Base-by-base conservation (phyloP, 2,797 vertebrate species). In the Morus bassanus region DNA sequence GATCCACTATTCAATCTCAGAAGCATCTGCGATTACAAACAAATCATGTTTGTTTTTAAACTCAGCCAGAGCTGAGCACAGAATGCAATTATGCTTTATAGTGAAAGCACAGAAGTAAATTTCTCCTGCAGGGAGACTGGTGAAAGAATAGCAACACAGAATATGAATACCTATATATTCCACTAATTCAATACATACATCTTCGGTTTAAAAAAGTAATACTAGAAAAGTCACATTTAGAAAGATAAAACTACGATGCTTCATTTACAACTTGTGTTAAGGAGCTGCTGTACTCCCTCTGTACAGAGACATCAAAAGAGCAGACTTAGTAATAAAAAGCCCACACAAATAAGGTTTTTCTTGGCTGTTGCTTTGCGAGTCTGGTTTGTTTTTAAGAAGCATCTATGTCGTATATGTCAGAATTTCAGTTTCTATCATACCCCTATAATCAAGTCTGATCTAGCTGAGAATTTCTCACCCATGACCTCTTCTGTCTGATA, bases 401-500 rank as follows among this genome's bases (percentile, higher is more conserved):
- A 13, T 23, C 35, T 85, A 64, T n/a, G 33, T 22, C 11, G 1
- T 33, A 16, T 27, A 77, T 80, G 92, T 79, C 93, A 89, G 86
- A 89, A 94, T 85, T 91, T 89, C 35, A 31, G 23, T 48, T 75
- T 92, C 92, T 37, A 37, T 87, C 80, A 82, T 22, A 45, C 10
- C 25, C 39, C 35, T 75, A 67, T 78, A 84, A 94, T 76, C 73
- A 82, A 19, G 50, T 37, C 88, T 95, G 84, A 95, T 89, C 54
- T 43, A 75, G 67, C 39, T 82, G 84, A 76, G 70, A 87, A 85
- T 93, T 89, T 85, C 91, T 95, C 84, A 95, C 86, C 91, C 77
- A 41, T 94, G 93, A 97, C 92, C 70, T 89, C 92, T 56, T 69
- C 67, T 75, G n/a, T 91, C 59, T 87, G 88, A 82, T 86, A 89